Evolutionary conservation across 2,888 invertebrate species (phyloP).

Genomic region (Pseudanteris insignis): DNA sequence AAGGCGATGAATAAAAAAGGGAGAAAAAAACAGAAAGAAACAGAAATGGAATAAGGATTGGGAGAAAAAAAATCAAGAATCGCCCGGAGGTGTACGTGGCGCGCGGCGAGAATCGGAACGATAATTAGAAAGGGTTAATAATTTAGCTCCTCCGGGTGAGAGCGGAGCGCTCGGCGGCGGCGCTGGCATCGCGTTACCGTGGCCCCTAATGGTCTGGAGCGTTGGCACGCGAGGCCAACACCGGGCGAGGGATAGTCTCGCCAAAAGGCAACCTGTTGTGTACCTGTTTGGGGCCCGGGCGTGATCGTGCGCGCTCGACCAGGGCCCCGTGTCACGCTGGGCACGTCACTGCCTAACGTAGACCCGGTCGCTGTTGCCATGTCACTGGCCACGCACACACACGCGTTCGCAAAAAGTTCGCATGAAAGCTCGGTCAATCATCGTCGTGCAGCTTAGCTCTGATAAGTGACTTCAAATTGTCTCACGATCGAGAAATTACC

Average conservation of each 20-base stretch:
- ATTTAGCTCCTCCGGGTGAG: constrained; percentile 18
- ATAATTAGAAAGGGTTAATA: constrained; percentile 30
- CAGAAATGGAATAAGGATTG: no score
- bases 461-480: no score
- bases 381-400: constrained; percentile 43
- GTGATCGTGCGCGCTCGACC: constrained; percentile 31
- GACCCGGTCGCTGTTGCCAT: constrained; percentile 50
- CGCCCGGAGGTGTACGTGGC: no score
- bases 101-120: constrained; percentile 13
- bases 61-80: no score
- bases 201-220: constrained; percentile 25
- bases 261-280: constrained; percentile 62
- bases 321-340: constrained; percentile 8
- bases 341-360: constrained; percentile 29
- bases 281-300: constrained; percentile 58
- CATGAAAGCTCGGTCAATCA: no score
- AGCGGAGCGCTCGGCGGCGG: constrained; percentile 16
- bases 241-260: constrained; percentile 46
- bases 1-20: no score
- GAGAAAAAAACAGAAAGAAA: no score
- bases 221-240: constrained; percentile 35
- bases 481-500: not conserved
- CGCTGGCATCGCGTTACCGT: constrained; percentile 28
- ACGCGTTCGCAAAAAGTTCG: no score
- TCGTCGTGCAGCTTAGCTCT: no score